Conservation (phyloP, 2,113 vertebrate genomes). For the Cephalopholis sonnerati region DNA sequence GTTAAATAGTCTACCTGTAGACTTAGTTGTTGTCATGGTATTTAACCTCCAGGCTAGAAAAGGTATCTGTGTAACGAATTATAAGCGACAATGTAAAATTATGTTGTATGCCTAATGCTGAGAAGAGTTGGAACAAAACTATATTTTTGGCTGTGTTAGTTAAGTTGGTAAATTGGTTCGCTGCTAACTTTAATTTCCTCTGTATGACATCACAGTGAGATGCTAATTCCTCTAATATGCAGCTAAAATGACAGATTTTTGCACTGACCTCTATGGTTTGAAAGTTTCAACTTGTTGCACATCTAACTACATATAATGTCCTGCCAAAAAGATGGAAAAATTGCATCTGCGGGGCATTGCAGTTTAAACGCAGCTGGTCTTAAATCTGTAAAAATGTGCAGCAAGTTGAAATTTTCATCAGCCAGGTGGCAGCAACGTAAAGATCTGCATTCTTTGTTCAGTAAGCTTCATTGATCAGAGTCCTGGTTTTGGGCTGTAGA, state of each 20-base stretch:
- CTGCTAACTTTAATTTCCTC: neutral
- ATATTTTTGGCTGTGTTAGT: neutral
- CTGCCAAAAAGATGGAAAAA: neutral
- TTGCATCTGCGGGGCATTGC: neutral
- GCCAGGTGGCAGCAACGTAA: neutral
- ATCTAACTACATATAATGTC: neutral
- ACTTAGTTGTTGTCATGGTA: neutral
- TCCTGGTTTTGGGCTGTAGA: slow-evolving; percentile 6
- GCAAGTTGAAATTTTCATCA: neutral
- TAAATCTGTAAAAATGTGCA: neutral
- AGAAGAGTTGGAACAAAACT: neutral
- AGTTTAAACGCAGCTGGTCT: neutral
- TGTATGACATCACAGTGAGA: neutral
- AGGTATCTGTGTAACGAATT: neutral
- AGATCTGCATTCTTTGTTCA: neutral
- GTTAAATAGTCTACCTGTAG: neutral
- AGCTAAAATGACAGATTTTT: neutral
- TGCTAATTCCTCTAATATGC: slow-evolving; percentile 2
- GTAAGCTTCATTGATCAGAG: neutral
- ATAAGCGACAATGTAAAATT: neutral
- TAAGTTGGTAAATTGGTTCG: neutral
- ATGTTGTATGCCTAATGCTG: neutral
- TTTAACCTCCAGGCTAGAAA: neutral
- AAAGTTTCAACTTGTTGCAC: slow-evolving; percentile 15
- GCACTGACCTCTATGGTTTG: neutral